A percentile compares a stretch with the other conserved stretches of the same genome.
Conservation (phyloP, 2,797 vertebrate genomes). For the Lophius americanus region DNA sequence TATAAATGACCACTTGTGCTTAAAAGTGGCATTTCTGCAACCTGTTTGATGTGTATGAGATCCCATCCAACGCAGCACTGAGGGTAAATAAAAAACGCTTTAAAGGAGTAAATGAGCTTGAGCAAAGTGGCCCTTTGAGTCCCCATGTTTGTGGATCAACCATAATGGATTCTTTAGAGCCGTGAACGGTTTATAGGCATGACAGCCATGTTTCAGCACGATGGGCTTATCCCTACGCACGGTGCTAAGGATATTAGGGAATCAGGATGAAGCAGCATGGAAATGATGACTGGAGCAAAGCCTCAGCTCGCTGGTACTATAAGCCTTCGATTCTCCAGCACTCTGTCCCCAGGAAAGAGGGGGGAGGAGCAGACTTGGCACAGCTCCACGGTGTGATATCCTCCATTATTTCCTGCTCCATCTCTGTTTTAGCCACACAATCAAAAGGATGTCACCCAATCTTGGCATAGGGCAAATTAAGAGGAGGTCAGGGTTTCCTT, state of each 20-base stretch:
- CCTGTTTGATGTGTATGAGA: conserved; percentile 44
- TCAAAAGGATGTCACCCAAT: conserved; percentile 67
- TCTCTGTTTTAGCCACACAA: conserved; percentile 59
- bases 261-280: conserved; percentile 84
- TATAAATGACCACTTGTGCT: conserved; percentile 59
- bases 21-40: conserved; percentile 29
- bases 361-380: conserved; percentile 62
- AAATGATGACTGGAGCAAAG: conserved; percentile 85
- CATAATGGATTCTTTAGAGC: conserved; percentile 83
- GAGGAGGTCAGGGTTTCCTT: conserved; percentile 54
- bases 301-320: conserved; percentile 74
- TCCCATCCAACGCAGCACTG: conserved; percentile 46
- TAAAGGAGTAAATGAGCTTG: conserved; percentile 78
- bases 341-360: conserved; percentile 55
- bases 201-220: conserved; percentile 80
- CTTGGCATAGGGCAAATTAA: conserved; percentile 29
- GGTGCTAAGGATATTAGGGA: conserved; percentile 86
- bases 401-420: conserved; percentile 67
- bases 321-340: conserved; percentile 73
- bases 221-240: conserved; percentile 82
- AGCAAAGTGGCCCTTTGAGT: conserved; percentile 80
- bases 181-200: conserved; percentile 82
- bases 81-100: conserved; percentile 74
- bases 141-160: conserved; percentile 74
- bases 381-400: conserved; percentile 61